These are phyloP conservation scores for Poecilia wingei DNA, from an alignment of 2,797 vertebrate species.

Conservation along the genomic window DNA sequence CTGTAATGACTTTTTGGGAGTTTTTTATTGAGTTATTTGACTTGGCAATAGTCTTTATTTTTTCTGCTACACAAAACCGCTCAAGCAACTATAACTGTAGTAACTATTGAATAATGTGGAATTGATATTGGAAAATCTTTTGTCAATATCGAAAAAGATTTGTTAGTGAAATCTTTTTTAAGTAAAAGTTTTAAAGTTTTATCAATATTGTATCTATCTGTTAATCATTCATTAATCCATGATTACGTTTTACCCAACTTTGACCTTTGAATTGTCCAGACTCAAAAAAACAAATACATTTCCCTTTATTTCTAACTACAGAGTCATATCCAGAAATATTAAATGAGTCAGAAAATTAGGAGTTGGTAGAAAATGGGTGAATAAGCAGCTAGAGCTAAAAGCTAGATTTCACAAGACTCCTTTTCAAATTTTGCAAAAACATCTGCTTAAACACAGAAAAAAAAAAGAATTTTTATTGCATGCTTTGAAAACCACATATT, in stretches of 20 bases:
- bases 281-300: background rate
- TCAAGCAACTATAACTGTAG: too few relatives aligned
- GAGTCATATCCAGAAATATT: background rate
- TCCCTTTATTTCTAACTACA: background rate
- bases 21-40: too few relatives aligned
- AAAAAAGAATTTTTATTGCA: background rate
- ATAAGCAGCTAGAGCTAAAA: background rate
- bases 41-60: too few relatives aligned
- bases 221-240: background rate
- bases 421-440: background rate
- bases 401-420: background rate
- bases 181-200: background rate
- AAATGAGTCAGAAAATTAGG: background rate
- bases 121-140: too few relatives aligned
- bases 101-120: too few relatives aligned
- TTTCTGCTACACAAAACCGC: too few relatives aligned
- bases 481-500: background rate
- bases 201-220: background rate
- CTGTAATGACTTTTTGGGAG: too few relatives aligned
- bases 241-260: background rate
- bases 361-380: background rate
- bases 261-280: background rate
- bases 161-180: background rate
- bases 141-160: background rate
- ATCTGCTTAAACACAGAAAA: background rate